phyloP scores from a whole-genome alignment of 2,797 vertebrate genomes.

The Pogonophryne albipinna region DNA sequence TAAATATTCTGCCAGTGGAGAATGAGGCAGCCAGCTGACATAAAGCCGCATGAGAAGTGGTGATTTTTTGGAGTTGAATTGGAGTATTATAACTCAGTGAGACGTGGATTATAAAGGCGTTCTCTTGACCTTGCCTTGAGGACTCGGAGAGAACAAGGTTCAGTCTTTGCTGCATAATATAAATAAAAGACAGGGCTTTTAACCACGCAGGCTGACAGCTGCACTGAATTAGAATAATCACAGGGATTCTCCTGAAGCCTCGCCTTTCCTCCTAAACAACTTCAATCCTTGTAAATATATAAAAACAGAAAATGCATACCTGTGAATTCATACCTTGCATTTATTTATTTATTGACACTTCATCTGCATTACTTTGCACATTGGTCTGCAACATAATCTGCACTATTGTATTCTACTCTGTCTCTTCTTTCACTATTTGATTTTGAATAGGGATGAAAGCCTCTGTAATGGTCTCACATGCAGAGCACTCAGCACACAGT shows the following conservation, averaged over 20 bases:
- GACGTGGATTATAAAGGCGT: constrained; percentile 29
- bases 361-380: no score
- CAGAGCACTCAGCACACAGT: no score
- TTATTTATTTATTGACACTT: no score
- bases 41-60: constrained; percentile 2
- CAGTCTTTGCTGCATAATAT: constrained; percentile 27
- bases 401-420: no score
- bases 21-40: constrained; percentile 66
- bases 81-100: constrained; percentile 20
- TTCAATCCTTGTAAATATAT: constrained; percentile 27
- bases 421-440: no score
- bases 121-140: constrained; percentile 50
- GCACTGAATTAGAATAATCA: constrained; percentile 50
- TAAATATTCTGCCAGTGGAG: constrained; percentile 56
- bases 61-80: constrained; percentile 5
- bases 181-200: neutral
- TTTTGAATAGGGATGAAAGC: no score
- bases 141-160: constrained; percentile 28
- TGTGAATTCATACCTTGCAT: no score
- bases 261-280: constrained; percentile 24
- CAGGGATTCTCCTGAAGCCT: constrained; percentile 34
- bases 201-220: constrained; percentile 48
- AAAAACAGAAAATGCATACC: neutral
- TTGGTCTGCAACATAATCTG: no score
- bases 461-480: no score